A percentile compares a stretch with the other conserved stretches of the same genome.
Evolutionary conservation across 2,888 invertebrate genomes (phyloP).

Genomic region (Linnaemya vulpina): DNA sequence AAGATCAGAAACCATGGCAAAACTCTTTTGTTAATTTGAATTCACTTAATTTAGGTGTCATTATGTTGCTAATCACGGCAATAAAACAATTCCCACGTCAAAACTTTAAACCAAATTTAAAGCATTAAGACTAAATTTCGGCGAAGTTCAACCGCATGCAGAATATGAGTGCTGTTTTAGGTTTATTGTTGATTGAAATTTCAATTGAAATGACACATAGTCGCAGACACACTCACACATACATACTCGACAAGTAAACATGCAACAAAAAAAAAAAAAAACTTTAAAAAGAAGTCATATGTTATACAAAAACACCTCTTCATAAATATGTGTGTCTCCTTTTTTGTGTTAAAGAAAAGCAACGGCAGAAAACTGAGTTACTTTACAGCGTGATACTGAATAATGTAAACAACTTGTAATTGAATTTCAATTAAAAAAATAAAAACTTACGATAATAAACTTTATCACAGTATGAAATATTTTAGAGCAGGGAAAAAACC

Average conservation of each 20-base stretch:
- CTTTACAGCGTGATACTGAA: conserved; percentile 13
- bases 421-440: background rate
- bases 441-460: too few relatives aligned
- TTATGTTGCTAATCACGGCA: conserved; percentile 71
- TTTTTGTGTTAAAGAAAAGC: conserved; percentile 6
- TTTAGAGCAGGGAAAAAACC: too few relatives aligned
- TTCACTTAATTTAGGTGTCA: conserved; percentile 59
- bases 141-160: conserved; percentile 37
- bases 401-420: background rate
- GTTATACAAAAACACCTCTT: conserved; percentile 71
- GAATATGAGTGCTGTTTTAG: conserved; percentile 15
- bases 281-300: conserved; percentile 60
- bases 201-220: conserved; percentile 68
- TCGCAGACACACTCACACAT: conserved; percentile 37
- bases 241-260: conserved; percentile 16
- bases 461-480: too few relatives aligned
- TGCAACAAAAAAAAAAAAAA: conserved; percentile 2
- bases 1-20: conserved; percentile 1
- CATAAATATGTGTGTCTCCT: conserved; percentile 63
- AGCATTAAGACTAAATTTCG: conserved; percentile 33
- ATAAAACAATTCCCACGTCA: conserved; percentile 74
- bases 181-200: conserved; percentile 69
- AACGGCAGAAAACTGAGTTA: background rate
- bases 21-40: conserved; percentile 25
- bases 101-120: conserved; percentile 54